These are phyloP conservation scores for Pachyrhynchus sulphureomaculatus DNA, from an alignment of 1,140 invertebrate species.

Conservation along the genomic window DNA sequence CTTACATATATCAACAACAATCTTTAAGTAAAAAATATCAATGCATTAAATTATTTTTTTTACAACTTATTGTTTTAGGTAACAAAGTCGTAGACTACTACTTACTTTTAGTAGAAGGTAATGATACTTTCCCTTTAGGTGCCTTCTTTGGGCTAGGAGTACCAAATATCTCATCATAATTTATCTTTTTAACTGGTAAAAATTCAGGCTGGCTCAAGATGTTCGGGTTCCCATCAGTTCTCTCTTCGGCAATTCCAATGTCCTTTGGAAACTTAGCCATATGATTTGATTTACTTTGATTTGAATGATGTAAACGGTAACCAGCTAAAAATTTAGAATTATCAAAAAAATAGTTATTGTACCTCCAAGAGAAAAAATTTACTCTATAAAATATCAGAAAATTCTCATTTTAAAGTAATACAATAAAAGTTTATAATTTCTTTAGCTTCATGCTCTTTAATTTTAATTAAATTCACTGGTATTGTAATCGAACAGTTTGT, in stretches of 20 bases:
- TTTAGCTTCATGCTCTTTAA: too few species aligned
- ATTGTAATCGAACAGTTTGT: too few species aligned
- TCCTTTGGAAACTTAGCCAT: conserved; percentile 77
- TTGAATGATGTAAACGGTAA: too few species aligned
- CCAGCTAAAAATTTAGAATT: conserved; percentile 53
- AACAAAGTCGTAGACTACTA: too few species aligned
- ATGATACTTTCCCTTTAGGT: conserved; percentile 24
- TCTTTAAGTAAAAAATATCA: too few species aligned
- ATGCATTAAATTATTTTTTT: too few species aligned
- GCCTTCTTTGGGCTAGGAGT: conserved; percentile 49
- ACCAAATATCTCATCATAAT: conserved; percentile 59
- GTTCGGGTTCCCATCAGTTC: conserved; percentile 65
- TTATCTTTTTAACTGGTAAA: conserved; percentile 53
- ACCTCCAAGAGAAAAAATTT: neutral
- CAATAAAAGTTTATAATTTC: too few species aligned
- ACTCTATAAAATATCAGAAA: neutral
- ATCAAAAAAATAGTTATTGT: neutral
- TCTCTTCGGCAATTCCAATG: conserved; percentile 66
- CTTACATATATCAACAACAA: too few species aligned
- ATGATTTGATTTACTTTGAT: conserved; percentile 61
- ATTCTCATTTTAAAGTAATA: too few species aligned
- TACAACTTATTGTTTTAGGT: too few species aligned
- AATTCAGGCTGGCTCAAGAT: conserved; percentile 65
- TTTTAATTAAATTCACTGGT: too few species aligned
- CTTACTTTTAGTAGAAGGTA: conserved; percentile 8